Base-by-base conservation (phyloP, 2,113 vertebrate species). In the Corvus cornix region DNA sequence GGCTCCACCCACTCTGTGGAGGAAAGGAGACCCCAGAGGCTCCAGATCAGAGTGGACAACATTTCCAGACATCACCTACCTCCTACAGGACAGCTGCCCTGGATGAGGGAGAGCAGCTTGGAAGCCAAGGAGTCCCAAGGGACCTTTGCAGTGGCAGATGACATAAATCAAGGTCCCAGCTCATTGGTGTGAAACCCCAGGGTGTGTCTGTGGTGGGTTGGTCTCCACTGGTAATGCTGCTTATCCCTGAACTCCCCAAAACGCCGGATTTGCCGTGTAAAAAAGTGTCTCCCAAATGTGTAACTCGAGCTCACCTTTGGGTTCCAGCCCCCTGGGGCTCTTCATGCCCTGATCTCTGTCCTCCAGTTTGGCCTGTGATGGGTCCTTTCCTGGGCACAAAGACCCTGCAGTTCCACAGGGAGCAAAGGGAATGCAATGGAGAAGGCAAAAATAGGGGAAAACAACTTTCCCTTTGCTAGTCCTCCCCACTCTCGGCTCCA, bases 331-430 rank as follows among this genome's bases (percentile, higher is more conserved):
- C 20, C 12, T 1, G 2, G 28, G 43, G 17, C 6, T 70, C 31
- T 70, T 33, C 1, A 1, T 41, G 13, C 37, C 49, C 66, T 72
- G 43, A 27, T 3, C n/a, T 81, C 26, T 67, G 37, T 37, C 31
- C 28, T 6, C 7, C 12, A 2, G 19, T n/a, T 27, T 35, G 27
- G 12, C 27, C 23, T 62, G 37, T 28, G 64, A 48, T 48, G 80
- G 56, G 56, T 60, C 20, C 10, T 88, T 67, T 63, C 11, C 64
- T 31, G 20, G 53, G 37, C 46, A 81, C 64, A 39, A 51, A 28
- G 16, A 13, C 16, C 10, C 8, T 20, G 5, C 0, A 2, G 23
- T 22, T 58, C 59, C 37, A 18, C 0, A 2, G 9, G 6, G 39
- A 44, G 24, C 23, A 52, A 22, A 60, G 30, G 17, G 12, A 78